phyloP scores from a whole-genome alignment of 2,113 vertebrate genomes.

The Mola mola region DNA sequence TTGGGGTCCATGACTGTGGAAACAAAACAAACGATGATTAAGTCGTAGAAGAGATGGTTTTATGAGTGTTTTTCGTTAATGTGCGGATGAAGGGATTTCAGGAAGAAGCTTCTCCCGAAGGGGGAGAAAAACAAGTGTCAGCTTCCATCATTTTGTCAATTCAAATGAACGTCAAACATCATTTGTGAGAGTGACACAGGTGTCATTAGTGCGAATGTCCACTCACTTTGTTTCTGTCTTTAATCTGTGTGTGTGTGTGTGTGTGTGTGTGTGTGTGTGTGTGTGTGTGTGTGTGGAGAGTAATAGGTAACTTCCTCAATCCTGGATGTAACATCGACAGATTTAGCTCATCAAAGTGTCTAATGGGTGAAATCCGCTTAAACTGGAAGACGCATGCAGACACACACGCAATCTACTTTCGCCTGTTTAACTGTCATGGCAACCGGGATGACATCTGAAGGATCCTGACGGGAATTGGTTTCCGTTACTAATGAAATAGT shows the following conservation, averaged over 20 bases:
- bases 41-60: background rate
- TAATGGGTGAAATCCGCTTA: constrained; percentile 74
- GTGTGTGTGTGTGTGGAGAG: constrained; percentile 7
- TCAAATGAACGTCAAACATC: background rate
- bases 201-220: constrained; percentile 11
- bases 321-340: constrained; percentile 36
- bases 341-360: constrained; percentile 53
- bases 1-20: too few species aligned
- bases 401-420: background rate
- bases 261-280: constrained; percentile 3
- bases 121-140: constrained; percentile 9
- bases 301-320: constrained; percentile 47
- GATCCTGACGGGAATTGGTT: constrained; percentile 26
- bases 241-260: constrained; percentile 11
- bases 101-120: constrained; percentile 7
- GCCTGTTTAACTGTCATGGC: constrained; percentile 51
- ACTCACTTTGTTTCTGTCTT: too few species aligned
- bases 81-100: constrained; percentile 13
- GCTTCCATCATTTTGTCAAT: background rate
- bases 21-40: too few species aligned
- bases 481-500: too few species aligned
- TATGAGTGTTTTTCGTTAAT: constrained; percentile 2
- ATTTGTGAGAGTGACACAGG: constrained; percentile 1
- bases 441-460: constrained; percentile 54
- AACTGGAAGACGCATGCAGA: constrained; percentile 6